Evolutionary conservation across 2,113 vertebrate species (phyloP), one percentile per base, ranked within the genome.

Genomic region (Charina bottae): DNA sequence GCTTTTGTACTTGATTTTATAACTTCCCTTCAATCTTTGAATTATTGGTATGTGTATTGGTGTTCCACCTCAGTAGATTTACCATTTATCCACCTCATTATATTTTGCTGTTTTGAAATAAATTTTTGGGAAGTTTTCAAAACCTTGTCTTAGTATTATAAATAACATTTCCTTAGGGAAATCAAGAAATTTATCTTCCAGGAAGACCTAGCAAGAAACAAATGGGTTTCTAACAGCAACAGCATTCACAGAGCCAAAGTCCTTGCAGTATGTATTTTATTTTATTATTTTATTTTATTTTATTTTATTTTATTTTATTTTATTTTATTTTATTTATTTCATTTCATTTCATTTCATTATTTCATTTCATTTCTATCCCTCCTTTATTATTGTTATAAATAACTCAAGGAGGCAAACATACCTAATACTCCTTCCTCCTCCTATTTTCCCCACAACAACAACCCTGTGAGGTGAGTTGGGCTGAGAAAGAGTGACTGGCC

Each of bases 131-230:
- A 91, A 42, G 13, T 78, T 83, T 85, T 83, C 15, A n/a, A 92
- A 59, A 28, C 19, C 78, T 55, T 33, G 72, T 19, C 55, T 33
- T 88, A 33, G 17, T 86, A n/a, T 12, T 72, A 55, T 87, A 42
- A 64, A 60, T 85, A 87, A 68, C 23, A 89, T 89, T 89, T 89
- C 49, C 37, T 89, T 89, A n/a, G 89, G 2, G 78, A 26, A 55
- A 89, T 26, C 26, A 0, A 42, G 7, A 28, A 85, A 78, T 64
- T 0, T n/a, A 28, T 0, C 72, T 1, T 24, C 87, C 7, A 87
- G 42, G 87, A 0, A 2, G 0, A 90, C n/a, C 42, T 6, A 2
- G 58, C n/a, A 46, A 55, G 72, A 42, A 4, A 0, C 68, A 78
- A n/a, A 0, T 0, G 7, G 0, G n/a, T 53, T 37, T 37, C 26